Base-by-base conservation (phyloP, 2,888 invertebrate genomes). In the Hypomecis atomaria region DNA sequence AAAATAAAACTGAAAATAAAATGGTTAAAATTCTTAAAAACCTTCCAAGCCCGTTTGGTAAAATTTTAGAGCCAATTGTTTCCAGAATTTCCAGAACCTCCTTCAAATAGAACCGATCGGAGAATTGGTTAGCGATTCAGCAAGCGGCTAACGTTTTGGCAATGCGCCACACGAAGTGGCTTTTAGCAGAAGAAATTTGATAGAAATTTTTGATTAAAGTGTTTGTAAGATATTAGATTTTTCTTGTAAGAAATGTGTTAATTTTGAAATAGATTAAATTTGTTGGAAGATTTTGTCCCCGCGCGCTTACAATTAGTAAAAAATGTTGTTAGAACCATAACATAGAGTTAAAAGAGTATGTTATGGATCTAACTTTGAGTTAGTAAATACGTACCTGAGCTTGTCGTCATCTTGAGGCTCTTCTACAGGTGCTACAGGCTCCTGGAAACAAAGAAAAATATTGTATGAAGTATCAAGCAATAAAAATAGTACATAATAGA, bases 401-500 rank as follows among this genome's bases (percentile, higher is more conserved):
- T 86, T 86, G 37, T 89, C 89, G 11, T 91, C 90, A 4, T 91
- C 90, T 63, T 88, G 89, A 0, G 79, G 76, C 66, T 92, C 92
- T 69, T 89, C 86, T 0, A 92, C 92, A 1, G 92, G 92, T 5
- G 90, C 87, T 0, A 85, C 87, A 79, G 84, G 88, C 71, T 91
- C 88, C 91, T 91, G 85, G 43, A 87, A 88, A 69, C 40, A 70
- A 49, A 64, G 60, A 67, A 52, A 57, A 65, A 43, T 10, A 23
- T 7, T 23, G 57, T 34, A 40, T 43, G 5, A 5, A 9, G 0
- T 6, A 23, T 9, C 6, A 9, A 4, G 0, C 7, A 52, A 38
- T 5, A 9, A 42, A 40, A 13, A 13, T 38, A 6, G n/a, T n/a
- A n/a, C n/a, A n/a, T n/a, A n/a, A n/a, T n/a, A n/a, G n/a, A n/a